Percentiles rank a stretch among this genome's conserved stretches.
Evolutionary conservation across 2,113 vertebrate species (phyloP).

Genomic region (Cariama cristata): DNA sequence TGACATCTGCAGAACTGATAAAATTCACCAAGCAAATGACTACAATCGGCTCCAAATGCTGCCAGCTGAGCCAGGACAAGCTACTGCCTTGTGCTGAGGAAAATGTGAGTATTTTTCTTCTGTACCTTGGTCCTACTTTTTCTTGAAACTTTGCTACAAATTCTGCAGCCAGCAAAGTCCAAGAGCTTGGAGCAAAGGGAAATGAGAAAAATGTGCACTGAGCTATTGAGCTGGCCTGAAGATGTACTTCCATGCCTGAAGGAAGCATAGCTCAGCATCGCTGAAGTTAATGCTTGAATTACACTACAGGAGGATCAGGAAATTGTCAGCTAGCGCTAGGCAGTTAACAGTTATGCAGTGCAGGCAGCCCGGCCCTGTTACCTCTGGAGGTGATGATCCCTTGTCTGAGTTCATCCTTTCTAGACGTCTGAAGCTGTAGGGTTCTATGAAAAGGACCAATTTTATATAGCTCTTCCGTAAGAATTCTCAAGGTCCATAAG

Average conservation of each 20-base stretch:
- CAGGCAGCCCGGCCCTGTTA: background rate
- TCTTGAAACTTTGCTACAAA: background rate
- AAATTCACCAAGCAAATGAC: slow-evolving; percentile 35
- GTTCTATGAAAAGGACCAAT: background rate
- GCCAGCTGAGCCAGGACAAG: slow-evolving; percentile 28
- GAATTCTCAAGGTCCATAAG: background rate
- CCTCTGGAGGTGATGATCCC: no score
- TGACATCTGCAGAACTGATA: slow-evolving; percentile 45
- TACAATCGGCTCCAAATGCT: slow-evolving; percentile 13
- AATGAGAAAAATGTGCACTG: accelerated
- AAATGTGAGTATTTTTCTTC: background rate
- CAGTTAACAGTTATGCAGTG: no score
- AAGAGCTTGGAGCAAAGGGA: background rate
- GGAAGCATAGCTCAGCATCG: accelerated
- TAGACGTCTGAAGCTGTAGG: background rate
- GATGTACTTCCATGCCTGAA: no score
- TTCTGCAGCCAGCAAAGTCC: background rate
- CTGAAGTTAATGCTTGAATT: background rate
- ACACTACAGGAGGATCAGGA: background rate
- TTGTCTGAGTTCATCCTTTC: no score
- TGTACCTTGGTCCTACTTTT: background rate
- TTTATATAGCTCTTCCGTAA: background rate
- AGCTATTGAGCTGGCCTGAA: background rate
- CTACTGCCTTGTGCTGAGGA: slow-evolving; percentile 47
- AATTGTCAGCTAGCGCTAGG: background rate